Conservation (phyloP, 2,888 invertebrate genomes). For the Hydraecia micacea region DNA sequence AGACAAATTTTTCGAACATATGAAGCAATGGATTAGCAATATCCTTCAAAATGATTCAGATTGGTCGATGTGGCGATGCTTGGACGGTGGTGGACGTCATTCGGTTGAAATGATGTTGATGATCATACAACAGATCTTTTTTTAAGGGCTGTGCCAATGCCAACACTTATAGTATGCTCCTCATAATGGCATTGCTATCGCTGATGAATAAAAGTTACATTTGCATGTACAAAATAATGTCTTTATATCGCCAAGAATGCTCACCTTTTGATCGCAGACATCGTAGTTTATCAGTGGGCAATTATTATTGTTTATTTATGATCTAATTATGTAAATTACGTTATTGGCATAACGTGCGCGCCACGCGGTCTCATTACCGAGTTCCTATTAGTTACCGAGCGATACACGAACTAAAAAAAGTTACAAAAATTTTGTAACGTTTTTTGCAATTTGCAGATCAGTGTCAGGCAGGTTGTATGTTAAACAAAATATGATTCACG, state of each 20-base stretch:
- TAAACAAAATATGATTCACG: too few species aligned
- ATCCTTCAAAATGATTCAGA: too few species aligned
- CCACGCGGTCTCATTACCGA: conserved; percentile 5
- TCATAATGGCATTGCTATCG: not conserved
- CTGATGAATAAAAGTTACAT: not conserved
- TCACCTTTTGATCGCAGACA: conserved; percentile 9
- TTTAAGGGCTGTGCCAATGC: not conserved
- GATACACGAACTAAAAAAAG: too few species aligned
- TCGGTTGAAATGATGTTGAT: too few species aligned
- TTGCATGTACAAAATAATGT: not conserved
- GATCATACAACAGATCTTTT: not conserved
- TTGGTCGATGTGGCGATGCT: too few species aligned
- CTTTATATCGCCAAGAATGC: conserved; percentile 11
- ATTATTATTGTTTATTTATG: conserved; percentile 12
- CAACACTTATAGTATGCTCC: not conserved
- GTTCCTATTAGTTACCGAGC: not conserved
- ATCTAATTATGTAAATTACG: not conserved
- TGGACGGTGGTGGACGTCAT: too few species aligned
- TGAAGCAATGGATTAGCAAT: too few species aligned
- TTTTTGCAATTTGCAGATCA: too few species aligned
- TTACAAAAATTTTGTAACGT: too few species aligned
- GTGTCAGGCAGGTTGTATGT: too few species aligned
- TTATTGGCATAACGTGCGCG: not conserved
- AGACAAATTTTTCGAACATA: too few species aligned
- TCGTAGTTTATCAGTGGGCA: conserved; percentile 17